Conservation (phyloP, 2,797 vertebrate genomes). For the Lepidocolaptes lacrymiger region DNA sequence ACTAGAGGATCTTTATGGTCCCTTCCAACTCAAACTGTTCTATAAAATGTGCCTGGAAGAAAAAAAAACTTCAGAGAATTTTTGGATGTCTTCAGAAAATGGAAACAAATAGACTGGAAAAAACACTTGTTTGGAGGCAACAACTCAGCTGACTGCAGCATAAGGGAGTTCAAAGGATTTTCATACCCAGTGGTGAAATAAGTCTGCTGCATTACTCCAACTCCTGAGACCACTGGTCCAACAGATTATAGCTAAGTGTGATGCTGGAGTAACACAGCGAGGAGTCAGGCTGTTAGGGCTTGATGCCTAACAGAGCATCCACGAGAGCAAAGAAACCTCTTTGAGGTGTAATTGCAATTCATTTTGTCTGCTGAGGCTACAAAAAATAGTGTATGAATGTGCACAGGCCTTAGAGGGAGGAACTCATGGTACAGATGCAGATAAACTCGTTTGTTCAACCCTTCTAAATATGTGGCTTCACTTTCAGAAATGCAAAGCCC, state of each 20-base stretch:
- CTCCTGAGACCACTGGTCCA: background rate
- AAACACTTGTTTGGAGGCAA: background rate
- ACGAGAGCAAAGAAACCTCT: background rate
- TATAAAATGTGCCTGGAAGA: background rate
- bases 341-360: background rate
- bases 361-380: background rate
- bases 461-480: background rate
- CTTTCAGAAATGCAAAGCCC: background rate
- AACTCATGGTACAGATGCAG: background rate
- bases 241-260: background rate
- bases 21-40: background rate
- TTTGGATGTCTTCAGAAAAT: background rate
- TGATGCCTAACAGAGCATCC: background rate
- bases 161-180: background rate
- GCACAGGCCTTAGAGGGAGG: background rate
- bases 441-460: background rate
- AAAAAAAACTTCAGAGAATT: background rate
- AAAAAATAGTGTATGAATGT: background rate
- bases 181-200: background rate
- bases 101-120: background rate
- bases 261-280: accelerated
- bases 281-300: background rate
- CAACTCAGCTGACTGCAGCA: background rate
- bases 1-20: background rate
- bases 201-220: background rate